Evolutionary conservation across 1,140 invertebrate species (phyloP), one percentile per base, ranked within the genome.

Genomic region (Drosophila albomicans): DNA sequence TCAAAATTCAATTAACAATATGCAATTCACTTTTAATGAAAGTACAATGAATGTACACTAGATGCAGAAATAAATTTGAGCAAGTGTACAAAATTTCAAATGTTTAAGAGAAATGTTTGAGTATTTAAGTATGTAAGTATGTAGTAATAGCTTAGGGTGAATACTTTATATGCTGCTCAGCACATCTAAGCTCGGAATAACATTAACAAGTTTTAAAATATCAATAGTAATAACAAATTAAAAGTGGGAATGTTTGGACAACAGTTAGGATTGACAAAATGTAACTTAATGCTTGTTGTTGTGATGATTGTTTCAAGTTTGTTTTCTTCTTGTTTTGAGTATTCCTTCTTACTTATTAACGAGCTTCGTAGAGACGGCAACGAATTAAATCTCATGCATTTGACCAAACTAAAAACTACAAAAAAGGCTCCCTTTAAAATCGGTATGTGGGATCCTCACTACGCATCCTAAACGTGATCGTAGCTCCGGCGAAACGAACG

Each of bases 401-500:
- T 79, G 74, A 81, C 64, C 65, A 78, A 71, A 62, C 80, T 82
- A 88, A 68, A 68, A 51, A 77, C 76, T 87, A 87, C 62, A 62
- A 74, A 74, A 46, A 46, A 41, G 52, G 38, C 5, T 77, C 28
- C 52, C 25, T 62, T 80, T 63, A 91, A 51, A 91, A 73, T 45
- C 89, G 79, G 69, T 75, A 75, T 8, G 82, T 74, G 51, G 88
- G 88, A 91, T 91, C 80, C 35, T 86, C 73, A 57, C 84, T 87
- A 16, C 85, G 89, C 38, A 81, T 52, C 62, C 96, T 97, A 98
- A 92, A 98, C 97, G 66, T 96, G 97, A 93, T 97, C 96, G 93
- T 98, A 98, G 93, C 97, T 97, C 92, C 96, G 96, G 81, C 96
- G 96, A 92, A 98, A 97, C 64, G 97, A 96, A 82, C 96, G 95